Conservation (phyloP, 2,113 vertebrate genomes). For the Lynx canadensis region DNA sequence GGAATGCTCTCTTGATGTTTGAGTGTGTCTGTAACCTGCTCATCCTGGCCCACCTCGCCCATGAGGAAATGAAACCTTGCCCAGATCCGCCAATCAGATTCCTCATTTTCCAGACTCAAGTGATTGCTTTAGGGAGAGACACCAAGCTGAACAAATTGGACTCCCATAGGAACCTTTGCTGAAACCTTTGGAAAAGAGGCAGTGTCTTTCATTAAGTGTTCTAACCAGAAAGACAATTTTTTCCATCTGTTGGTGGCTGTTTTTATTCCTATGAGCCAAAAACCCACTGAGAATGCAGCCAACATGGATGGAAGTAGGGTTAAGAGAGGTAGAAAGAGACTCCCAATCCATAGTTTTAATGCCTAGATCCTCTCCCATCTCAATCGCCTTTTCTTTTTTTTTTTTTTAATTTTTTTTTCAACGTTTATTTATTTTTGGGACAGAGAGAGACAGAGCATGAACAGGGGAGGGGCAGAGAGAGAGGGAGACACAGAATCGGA, state of each 20-base stretch:
- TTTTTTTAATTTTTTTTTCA: too few species aligned
- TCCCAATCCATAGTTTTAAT: neutral
- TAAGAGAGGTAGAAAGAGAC: neutral
- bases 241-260: neutral
- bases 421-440: too few species aligned
- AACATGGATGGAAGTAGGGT: neutral
- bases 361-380: neutral
- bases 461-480: too few species aligned
- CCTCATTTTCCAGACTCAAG: neutral
- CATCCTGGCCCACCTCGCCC: neutral
- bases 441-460: too few species aligned
- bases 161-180: neutral
- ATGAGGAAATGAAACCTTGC: neutral
- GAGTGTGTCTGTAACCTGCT: neutral
- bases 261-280: neutral
- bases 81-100: neutral
- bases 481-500: too few species aligned
- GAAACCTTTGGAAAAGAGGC: neutral
- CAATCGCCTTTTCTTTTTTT: neutral
- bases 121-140: rapidly evolving
- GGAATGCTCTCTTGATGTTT: neutral
- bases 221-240: neutral
- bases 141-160: neutral
- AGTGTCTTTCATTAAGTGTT: neutral
- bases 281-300: neutral